Conservation (phyloP, 2,888 invertebrate species). For the Cosmopolites sordidus region DNA sequence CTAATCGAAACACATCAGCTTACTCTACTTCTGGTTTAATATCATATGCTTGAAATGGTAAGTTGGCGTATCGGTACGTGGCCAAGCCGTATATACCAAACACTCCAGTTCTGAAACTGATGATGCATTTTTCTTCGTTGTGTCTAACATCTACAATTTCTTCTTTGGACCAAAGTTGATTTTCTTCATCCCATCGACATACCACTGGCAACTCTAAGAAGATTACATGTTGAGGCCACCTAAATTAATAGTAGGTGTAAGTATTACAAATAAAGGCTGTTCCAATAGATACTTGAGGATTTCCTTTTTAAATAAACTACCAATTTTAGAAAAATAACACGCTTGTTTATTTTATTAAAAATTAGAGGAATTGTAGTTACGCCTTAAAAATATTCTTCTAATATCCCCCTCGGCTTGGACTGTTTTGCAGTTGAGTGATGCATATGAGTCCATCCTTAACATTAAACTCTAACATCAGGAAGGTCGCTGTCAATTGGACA, state of each 20-base stretch:
- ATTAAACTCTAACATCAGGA: slow-evolving; percentile 55
- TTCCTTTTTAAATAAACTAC: too few species aligned
- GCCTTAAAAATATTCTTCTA: too few species aligned
- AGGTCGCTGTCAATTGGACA: slow-evolving; percentile 54
- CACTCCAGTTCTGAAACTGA: slow-evolving; percentile 72
- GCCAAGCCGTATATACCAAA: slow-evolving; percentile 69
- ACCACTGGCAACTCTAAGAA: slow-evolving; percentile 45
- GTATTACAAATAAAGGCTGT: too few species aligned
- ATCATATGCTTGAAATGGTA: slow-evolving; percentile 86
- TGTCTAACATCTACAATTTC: slow-evolving; percentile 56
- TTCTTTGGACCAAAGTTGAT: slow-evolving; percentile 39
- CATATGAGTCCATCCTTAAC: slow-evolving; percentile 50
- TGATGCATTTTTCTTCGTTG: slow-evolving; percentile 76
- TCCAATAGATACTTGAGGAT: too few species aligned
- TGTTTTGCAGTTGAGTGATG: slow-evolving; percentile 54
- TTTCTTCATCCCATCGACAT: slow-evolving; percentile 41
- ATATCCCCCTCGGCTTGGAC: too few species aligned
- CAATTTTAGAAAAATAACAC: too few species aligned
- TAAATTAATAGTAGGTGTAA: slow-evolving; percentile 25
- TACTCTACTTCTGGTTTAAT: slow-evolving; percentile 64
- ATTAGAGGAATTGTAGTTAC: too few species aligned
- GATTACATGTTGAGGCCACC: slow-evolving; percentile 44
- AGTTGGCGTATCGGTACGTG: slow-evolving; percentile 67
- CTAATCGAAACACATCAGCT: too few species aligned
- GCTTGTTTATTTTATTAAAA: too few species aligned